Evolutionary conservation across 2,797 vertebrate species (phyloP).

Genomic region (Sciurus vulgaris): DNA sequence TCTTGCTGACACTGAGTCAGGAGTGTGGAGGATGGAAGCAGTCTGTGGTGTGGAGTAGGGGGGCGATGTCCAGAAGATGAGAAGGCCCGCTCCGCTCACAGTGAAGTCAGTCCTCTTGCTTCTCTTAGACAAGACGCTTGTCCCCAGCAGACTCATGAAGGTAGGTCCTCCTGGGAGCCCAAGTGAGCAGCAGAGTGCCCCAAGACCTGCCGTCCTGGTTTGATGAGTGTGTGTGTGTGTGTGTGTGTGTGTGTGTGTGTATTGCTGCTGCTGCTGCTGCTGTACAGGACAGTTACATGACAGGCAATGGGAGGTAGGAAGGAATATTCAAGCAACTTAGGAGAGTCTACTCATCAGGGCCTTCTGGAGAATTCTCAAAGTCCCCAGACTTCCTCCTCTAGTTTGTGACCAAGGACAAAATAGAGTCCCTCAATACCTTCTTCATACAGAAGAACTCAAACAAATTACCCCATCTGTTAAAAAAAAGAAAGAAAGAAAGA

Average conservation of each 20-base stretch:
- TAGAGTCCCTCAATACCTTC: conserved; percentile 73
- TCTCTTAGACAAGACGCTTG: not conserved
- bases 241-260: too few relatives aligned
- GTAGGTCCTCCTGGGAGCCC: not conserved
- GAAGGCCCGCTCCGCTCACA: not conserved
- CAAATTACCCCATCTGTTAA: conserved; percentile 62
- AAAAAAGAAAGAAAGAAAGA: not conserved
- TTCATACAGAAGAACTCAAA: conserved; percentile 78
- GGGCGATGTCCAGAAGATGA: not conserved
- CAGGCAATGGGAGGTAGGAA: conserved; percentile 73
- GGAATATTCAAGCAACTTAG: conserved; percentile 70
- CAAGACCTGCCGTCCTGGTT: not conserved
- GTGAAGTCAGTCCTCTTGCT: not conserved
- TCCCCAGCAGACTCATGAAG: not conserved
- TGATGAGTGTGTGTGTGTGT: not conserved
- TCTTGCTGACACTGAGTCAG: not conserved
- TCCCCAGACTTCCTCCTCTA: conserved; percentile 77
- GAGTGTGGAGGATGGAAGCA: not conserved
- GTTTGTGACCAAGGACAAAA: conserved; percentile 2
- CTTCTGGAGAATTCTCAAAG: conserved; percentile 78
- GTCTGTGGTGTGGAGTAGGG: not conserved
- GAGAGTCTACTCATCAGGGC: conserved; percentile 60
- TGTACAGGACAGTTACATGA: not conserved
- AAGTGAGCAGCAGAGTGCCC: not conserved
- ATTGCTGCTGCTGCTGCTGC: not conserved